Evolutionary conservation across 2,888 invertebrate species (phyloP), one percentile per base, ranked within the genome.

Genomic region (Synanthedon andrenaeformis): DNA sequence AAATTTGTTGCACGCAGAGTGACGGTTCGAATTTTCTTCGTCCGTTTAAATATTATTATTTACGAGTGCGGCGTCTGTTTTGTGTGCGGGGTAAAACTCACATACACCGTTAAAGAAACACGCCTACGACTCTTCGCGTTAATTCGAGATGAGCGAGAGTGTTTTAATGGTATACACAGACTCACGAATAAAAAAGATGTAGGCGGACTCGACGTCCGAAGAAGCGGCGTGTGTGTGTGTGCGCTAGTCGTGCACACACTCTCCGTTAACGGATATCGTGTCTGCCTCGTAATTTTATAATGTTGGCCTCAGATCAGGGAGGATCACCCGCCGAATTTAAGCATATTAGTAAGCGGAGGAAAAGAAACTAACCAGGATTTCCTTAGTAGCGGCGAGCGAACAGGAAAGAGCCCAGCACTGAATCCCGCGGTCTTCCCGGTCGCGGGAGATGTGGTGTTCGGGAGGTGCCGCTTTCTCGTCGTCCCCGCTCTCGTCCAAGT

Each of bases 351-450:
- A 82, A 89, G 88, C 82, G 87, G 88, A 89, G 89, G 89, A 89
- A 89, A 89, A 89, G 88, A 90, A 91, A 90, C 85, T 84, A 89
- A 90, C 85, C 58, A 84, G 84, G 88, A 89, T 90, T 89, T 81
- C 88, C 85, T 70, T 73, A 90, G 89, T 90, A 90, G 85, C 89
- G 87, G 89, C 89, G 17, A 17, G 17, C 17, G 17, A 17, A 17
- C 17, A 17, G 17, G 17, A 17, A 17, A 17, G 17, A 17, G 17
- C 17, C 17, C 17, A 17, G 17, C 17, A 17, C 17, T 17, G 17
- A 17, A 17, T 17, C 17, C 17, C 17, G 17, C 17, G 17, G 17
- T 17, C 17, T 17, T 17, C 17, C 17, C 17, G 17, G 17, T 17
- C 17, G 17, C 17, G 17, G 17, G 17, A 17, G 17, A 17, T 17